Percentiles rank a stretch among this genome's conserved stretches.
phyloP scores from a whole-genome alignment of 2,113 vertebrate genomes.

The Pachycephala philippinensis region DNA sequence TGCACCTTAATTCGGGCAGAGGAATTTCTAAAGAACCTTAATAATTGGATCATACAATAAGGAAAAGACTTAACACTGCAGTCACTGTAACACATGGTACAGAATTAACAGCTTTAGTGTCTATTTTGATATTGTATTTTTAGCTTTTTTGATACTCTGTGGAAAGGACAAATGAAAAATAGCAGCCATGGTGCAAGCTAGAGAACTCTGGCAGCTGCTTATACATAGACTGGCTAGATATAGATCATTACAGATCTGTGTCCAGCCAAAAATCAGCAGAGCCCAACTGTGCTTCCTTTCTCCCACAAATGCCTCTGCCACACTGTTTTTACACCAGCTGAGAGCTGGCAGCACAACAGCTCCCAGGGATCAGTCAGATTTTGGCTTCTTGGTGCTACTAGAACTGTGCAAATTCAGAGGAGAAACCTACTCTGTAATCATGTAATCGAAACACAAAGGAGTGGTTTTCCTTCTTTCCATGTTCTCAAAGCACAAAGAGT shows the following conservation, averaged over 20 bases:
- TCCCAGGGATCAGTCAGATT: neutral
- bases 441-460: neutral
- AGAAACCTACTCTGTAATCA: neutral
- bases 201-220: neutral
- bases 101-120: neutral
- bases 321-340: neutral
- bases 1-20: no score
- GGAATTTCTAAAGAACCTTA: no score
- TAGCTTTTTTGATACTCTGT: neutral
- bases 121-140: neutral
- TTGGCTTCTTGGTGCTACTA: neutral
- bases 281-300: neutral
- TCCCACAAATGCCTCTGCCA: neutral
- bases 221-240: neutral
- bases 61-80: neutral
- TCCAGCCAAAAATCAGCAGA: neutral
- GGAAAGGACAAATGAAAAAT: neutral
- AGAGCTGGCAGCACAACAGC: neutral
- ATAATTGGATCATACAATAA: neutral
- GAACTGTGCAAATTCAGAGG: neutral
- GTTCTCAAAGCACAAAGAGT: neutral
- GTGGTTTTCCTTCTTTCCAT: neutral
- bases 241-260: neutral
- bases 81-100: neutral
- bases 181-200: neutral